Evolutionary conservation across 1,140 invertebrate species (phyloP), one percentile per base, ranked within the genome.

Genomic region (Cydia fagiglandana): DNA sequence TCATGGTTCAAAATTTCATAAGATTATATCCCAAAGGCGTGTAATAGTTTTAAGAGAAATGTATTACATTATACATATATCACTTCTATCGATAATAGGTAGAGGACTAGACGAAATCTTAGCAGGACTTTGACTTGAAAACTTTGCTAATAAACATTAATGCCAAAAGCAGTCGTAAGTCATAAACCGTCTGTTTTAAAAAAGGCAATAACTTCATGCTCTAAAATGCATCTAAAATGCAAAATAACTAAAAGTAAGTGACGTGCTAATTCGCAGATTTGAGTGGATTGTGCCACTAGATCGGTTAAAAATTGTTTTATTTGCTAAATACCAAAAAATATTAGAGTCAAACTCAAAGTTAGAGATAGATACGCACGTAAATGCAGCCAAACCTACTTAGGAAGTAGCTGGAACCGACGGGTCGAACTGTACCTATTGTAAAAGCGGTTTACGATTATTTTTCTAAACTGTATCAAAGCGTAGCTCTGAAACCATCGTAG

Each of bases 21-120:
- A 76, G 73, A 83, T 85, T 87, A 86, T 85, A 83, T 85, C 77
- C 80, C 79, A 76, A 79, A 15, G 9, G 38, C 45, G 77, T 78
- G 80, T 84, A 86, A 78, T 78, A 75, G 70, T 84, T 74, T 13
- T 79, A 76, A 75, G 84, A 84, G 82, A 78, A 79, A 73, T 81
- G 77, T 88, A 90, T 84, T 88, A 84, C 85, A 88, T 88, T 81
- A 88, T 24, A 24, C 84, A 86, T 84, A 24, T 85, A 86, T 84
- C 84, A 85, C 84, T 85, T 86, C 80, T 78, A 79, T 47, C 74
- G 79, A 81, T 79, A 81, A 73, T 85, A 83, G 76, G 56, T 81
- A 81, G 76, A 73, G 47, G 9, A 74, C 64, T 74, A 76, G 73
- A 73, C 13, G 28, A 17, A 20, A 47, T 45, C 34, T 20, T 73